Conservation (phyloP, 2,888 invertebrate species). For the Chrysina gloriosa region DNA sequence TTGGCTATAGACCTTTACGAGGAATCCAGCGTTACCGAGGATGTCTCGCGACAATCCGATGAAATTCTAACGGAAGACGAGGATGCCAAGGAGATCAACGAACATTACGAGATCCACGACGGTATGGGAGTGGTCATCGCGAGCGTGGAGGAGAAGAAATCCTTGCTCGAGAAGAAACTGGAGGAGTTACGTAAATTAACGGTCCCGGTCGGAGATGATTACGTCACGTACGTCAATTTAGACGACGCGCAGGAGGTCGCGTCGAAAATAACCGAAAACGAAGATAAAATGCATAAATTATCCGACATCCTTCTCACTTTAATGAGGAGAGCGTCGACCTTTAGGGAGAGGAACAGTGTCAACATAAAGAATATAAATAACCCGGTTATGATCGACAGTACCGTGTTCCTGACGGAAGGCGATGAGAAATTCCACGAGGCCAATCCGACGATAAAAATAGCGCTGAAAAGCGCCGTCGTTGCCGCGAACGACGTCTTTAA, state of each 20-base stretch:
- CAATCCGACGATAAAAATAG: constrained; percentile 57
- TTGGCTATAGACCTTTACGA: constrained; percentile 39
- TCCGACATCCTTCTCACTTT: constrained; percentile 62
- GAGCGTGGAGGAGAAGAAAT: constrained; percentile 61
- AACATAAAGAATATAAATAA: constrained; percentile 61
- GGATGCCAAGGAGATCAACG: constrained; percentile 25
- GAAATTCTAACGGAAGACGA: constrained; percentile 30
- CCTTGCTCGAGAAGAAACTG: constrained; percentile 58
- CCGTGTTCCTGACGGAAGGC: constrained; percentile 53
- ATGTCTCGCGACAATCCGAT: constrained; percentile 8
- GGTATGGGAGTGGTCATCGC: constrained; percentile 62
- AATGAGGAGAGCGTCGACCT: constrained; percentile 60
- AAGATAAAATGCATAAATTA: constrained; percentile 60
- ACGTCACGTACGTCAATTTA: constrained; percentile 60
- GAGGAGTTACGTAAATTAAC: constrained; percentile 61
- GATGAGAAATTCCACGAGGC: constrained; percentile 58
- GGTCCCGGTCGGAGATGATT: constrained; percentile 57
- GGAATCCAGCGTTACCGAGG: constrained; percentile 31
- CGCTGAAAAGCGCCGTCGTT: constrained; percentile 62
- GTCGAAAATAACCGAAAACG: constrained; percentile 57
- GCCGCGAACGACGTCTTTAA: constrained; percentile 64
- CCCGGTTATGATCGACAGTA: constrained; percentile 52
- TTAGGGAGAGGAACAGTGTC: constrained; percentile 61
- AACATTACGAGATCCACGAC: constrained; percentile 54
- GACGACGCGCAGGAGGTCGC: constrained; percentile 60